A percentile compares a stretch with the other conserved stretches of the same genome.
Conservation (phyloP, 2,888 invertebrate species). For the Melolontha melolontha region DNA sequence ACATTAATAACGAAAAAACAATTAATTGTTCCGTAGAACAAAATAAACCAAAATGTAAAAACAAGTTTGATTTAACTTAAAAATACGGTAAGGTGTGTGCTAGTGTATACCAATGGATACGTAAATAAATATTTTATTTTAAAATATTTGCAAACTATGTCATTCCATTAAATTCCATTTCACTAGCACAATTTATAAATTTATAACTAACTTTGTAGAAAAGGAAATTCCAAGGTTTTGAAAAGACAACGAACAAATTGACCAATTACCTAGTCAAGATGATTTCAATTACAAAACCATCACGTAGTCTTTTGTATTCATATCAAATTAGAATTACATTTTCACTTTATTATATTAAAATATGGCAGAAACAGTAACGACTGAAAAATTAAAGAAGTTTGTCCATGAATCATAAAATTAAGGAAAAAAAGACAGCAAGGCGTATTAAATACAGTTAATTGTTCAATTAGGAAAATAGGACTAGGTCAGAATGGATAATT, state of each 20-base stretch:
- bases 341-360: neutral
- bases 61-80: no score
- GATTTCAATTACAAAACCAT: constrained; percentile 23
- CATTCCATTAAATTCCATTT: constrained; percentile 6
- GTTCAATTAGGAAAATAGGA: constrained; percentile 32
- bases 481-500: constrained; percentile 36
- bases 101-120: no score
- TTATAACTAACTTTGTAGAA: constrained; percentile 21
- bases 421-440: constrained; percentile 5
- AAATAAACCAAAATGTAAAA: no score
- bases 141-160: constrained; percentile 12
- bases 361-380: neutral
- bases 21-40: no score
- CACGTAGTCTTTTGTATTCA: neutral
- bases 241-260: constrained; percentile 30
- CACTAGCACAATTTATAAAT: constrained; percentile 15
- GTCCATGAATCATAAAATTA: neutral
- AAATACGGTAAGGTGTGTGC: no score
- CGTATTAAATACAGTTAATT: constrained; percentile 20
- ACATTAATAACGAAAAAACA: no score
- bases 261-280: constrained; percentile 29
- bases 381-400: neutral
- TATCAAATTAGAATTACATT: constrained; percentile 12
- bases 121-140: no score
- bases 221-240: constrained; percentile 24